Conservation (phyloP, 1,140 invertebrate genomes). For the Campoletis sonorensis region DNA sequence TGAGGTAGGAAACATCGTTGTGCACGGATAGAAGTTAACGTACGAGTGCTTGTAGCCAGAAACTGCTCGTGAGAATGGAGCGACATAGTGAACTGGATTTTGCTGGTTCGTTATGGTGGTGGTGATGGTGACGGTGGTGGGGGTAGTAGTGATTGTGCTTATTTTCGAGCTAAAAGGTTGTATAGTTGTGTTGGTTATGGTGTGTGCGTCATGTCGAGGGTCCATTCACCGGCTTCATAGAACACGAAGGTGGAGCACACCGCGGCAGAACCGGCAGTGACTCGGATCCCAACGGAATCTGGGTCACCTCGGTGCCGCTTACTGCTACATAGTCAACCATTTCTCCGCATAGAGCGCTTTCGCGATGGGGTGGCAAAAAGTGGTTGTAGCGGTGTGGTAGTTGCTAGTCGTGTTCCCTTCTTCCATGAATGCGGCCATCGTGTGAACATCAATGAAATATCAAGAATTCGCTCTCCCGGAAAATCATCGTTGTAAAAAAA, state of each 20-base stretch:
- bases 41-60: background rate
- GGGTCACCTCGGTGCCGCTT: constrained; percentile 60
- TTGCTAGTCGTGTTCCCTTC: constrained; percentile 32
- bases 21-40: constrained; percentile 7
- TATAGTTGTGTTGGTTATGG: constrained; percentile 51
- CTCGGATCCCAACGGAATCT: constrained; percentile 58
- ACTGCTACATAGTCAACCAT: constrained; percentile 1
- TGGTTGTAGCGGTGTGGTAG: constrained; percentile 32
- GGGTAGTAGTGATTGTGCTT: background rate
- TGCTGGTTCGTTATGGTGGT: background rate
- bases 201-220: constrained; percentile 65
- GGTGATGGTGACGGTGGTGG: background rate
- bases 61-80: constrained; percentile 4
- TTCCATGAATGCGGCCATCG: constrained; percentile 48
- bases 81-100: background rate
- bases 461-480: constrained; percentile 41
- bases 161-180: constrained; percentile 32
- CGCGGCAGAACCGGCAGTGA: constrained; percentile 28
- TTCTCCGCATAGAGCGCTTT: constrained; percentile 41
- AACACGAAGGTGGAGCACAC: constrained; percentile 58
- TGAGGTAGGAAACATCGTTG: constrained; percentile 1
- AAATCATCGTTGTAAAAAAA: constrained; percentile 43
- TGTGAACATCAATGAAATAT: constrained; percentile 56
- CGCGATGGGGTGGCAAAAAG: constrained; percentile 33
- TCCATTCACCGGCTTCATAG: constrained; percentile 67